Conservation (phyloP, 1,140 invertebrate species). For the Bicyclus anynana region DNA sequence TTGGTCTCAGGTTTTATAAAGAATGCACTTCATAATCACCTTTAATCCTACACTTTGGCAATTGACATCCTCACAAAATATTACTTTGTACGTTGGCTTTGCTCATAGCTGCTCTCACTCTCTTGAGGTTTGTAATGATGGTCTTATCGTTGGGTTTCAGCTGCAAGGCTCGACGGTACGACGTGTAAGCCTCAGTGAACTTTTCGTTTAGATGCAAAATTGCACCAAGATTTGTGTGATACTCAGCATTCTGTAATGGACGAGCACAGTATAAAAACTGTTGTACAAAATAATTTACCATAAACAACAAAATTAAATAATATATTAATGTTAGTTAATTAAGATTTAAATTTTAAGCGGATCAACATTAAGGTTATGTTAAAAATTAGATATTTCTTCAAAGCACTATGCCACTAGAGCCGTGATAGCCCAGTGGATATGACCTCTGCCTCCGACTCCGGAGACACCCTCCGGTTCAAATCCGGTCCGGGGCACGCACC, state of each 20-base stretch:
- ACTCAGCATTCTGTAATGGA: conserved; percentile 85
- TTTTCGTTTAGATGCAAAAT: conserved; percentile 95
- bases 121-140: conserved; percentile 91
- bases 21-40: neutral
- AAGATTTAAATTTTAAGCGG: too few species aligned
- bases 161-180: conserved; percentile 89
- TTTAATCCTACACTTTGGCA: conserved; percentile 46
- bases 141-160: conserved; percentile 91
- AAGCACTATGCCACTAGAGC: too few species aligned
- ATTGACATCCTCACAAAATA: conserved; percentile 45
- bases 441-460: too few species aligned
- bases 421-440: too few species aligned
- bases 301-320: neutral
- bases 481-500: too few species aligned
- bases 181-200: conserved; percentile 88
- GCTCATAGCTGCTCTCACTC: conserved; percentile 79
- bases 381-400: too few species aligned
- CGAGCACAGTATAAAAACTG: neutral
- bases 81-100: conserved; percentile 58
- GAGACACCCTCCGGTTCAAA: too few species aligned
- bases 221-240: conserved; percentile 95
- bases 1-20: too few species aligned
- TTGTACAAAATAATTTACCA: neutral
- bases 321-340: too few species aligned
- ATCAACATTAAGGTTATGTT: too few species aligned